Percentiles rank a stretch among this genome's conserved stretches.
Conservation (phyloP, 2,113 vertebrate species). For the Rhodinocichla rosea region DNA sequence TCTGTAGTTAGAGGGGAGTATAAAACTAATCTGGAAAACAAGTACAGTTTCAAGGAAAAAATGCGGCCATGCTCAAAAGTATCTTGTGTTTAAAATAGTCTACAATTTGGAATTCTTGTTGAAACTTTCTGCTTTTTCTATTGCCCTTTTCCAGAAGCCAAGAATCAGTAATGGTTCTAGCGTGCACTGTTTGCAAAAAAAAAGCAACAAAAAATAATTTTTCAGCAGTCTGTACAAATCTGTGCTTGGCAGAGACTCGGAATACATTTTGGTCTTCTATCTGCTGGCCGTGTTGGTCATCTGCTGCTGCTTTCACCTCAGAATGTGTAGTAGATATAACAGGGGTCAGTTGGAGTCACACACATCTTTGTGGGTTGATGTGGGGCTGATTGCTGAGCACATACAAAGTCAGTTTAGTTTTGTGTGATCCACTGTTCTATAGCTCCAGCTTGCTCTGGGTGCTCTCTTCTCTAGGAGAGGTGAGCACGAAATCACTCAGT, state of each 20-base stretch:
- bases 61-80: rapidly evolving
- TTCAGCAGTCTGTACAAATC: background rate
- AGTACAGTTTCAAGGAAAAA: background rate
- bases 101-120: background rate
- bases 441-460: background rate
- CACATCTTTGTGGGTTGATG: background rate
- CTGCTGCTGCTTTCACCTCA: background rate
- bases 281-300: background rate
- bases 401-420: background rate
- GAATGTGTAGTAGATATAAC: background rate
- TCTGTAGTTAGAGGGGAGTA: background rate
- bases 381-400: rapidly evolving
- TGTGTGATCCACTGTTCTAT: rapidly evolving
- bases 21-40: background rate
- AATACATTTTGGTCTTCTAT: background rate
- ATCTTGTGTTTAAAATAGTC: background rate
- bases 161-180: background rate
- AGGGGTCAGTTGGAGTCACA: background rate
- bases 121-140: background rate
- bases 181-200: background rate
- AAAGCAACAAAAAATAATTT: background rate
- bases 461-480: background rate
- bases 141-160: background rate
- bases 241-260: background rate
- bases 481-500: background rate